These are phyloP conservation scores for Lagorchestes hirsutus DNA, from an alignment of 2,797 vertebrate genomes.

Conservation along the genomic window DNA sequence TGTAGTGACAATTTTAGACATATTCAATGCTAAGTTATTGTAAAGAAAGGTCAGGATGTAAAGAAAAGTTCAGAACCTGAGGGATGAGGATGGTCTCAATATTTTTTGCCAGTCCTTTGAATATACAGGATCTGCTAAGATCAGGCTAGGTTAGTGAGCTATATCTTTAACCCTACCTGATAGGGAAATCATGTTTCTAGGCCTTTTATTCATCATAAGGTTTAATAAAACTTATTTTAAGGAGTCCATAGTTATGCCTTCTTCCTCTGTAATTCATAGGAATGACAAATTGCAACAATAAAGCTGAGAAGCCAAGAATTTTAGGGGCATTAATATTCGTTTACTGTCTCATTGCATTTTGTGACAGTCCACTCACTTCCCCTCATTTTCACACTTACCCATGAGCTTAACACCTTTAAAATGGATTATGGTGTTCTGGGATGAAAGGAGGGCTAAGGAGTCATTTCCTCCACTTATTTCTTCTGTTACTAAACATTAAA, in stretches of 20 bases:
- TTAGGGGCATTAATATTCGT: constrained; percentile 44
- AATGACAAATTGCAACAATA: constrained; percentile 36
- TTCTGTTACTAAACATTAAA: constrained; percentile 27
- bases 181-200: constrained; percentile 3
- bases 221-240: constrained; percentile 54
- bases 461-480: constrained; percentile 22
- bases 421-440: constrained; percentile 34
- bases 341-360: constrained; percentile 46
- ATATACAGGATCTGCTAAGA: constrained; percentile 25
- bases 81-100: background rate
- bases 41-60: constrained; percentile 10
- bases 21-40: constrained; percentile 18
- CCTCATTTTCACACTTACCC: constrained; percentile 57
- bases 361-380: constrained; percentile 61
- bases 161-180: constrained; percentile 7
- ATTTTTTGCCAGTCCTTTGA: constrained; percentile 34
- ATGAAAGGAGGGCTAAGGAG: constrained; percentile 45
- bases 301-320: constrained; percentile 27
- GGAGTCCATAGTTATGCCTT: background rate
- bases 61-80: constrained; percentile 6
- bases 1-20: constrained; percentile 1
- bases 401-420: constrained; percentile 54
- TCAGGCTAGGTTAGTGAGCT: constrained; percentile 29
- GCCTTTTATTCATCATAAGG: constrained; percentile 9
- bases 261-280: constrained; percentile 36